phyloP scores from a whole-genome alignment of 2,113 vertebrate genomes.

The Erinaceus europaeus region DNA sequence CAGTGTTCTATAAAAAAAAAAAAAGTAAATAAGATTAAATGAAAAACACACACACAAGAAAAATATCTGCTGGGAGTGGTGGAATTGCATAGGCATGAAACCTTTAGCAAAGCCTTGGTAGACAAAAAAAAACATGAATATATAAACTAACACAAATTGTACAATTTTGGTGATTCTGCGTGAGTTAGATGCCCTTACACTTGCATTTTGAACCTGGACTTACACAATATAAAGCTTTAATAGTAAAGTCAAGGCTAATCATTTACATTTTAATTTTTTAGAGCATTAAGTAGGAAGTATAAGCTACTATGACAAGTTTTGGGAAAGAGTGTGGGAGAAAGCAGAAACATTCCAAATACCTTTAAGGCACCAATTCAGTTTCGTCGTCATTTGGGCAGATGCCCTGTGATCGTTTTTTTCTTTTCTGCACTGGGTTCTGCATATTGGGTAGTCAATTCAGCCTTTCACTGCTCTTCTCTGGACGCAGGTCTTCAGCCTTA shows the following conservation, averaged over 20 bases:
- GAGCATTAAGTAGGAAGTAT: not conserved
- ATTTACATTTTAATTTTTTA: slow-evolving; percentile 29
- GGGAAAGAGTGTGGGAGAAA: not conserved
- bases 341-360: not conserved
- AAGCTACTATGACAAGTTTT: not conserved
- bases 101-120: too few species aligned
- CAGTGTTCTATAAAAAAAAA: too few species aligned
- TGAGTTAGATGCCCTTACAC: not conserved
- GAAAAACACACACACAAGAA: too few species aligned
- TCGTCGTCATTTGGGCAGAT: too few species aligned
- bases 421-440: not conserved
- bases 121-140: too few species aligned
- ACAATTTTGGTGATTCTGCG: not conserved
- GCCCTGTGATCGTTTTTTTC: too few species aligned
- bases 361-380: too few species aligned
- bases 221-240: not conserved
- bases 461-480: not conserved
- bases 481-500: not conserved
- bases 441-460: not conserved
- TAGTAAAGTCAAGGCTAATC: not conserved
- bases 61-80: too few species aligned
- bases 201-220: not conserved
- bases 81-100: too few species aligned
- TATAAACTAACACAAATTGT: not conserved
- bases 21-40: too few species aligned